Evolutionary conservation across 53 echinoderm and acorn worm species (phyloP).

Genomic region (Echinarachnius parma): DNA sequence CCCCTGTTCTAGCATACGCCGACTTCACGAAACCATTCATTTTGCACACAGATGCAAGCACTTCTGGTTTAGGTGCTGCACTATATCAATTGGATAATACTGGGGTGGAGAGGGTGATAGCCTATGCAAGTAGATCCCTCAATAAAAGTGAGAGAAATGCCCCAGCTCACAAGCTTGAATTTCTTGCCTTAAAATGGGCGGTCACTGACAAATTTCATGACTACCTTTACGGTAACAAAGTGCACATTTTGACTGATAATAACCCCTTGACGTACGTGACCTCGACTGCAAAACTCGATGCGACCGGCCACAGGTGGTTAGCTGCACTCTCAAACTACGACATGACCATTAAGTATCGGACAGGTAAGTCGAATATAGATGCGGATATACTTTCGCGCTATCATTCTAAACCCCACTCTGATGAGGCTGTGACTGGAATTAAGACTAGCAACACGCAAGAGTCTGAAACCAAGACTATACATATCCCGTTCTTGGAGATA

Average conservation of each 20-base stretch:
- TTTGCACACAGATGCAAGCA: constrained; percentile 41
- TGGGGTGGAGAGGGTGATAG: constrained; percentile 25
- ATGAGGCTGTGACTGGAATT: too few species aligned
- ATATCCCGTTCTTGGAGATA: too few species aligned
- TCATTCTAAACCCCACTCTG: too few species aligned
- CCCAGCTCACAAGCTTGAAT: constrained; percentile 52
- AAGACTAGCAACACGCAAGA: too few species aligned
- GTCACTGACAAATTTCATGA: constrained; percentile 55
- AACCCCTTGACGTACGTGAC: constrained; percentile 52
- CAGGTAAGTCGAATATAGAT: too few species aligned
- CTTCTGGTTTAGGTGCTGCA: constrained; percentile 24
- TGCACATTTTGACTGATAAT: constrained; percentile 47
- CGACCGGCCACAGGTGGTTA: constrained; percentile 44
- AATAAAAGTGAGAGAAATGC: constrained; percentile 23
- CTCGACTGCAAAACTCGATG: constrained; percentile 54
- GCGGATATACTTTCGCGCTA: too few species aligned
- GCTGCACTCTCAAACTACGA: constrained; percentile 26
- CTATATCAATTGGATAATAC: constrained; percentile 25
- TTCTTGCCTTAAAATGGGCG: constrained; percentile 55
- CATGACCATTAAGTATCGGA: too few species aligned
- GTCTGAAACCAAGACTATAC: too few species aligned
- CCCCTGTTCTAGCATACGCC: constrained; percentile 26
- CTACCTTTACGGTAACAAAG: constrained; percentile 47
- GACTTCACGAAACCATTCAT: constrained; percentile 38
- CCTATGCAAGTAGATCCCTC: constrained; percentile 24